Percentiles rank a stretch among this genome's conserved stretches.
These are phyloP conservation scores for Synergus umbraculus DNA, from an alignment of 2,888 invertebrate genomes.

Conservation along the genomic window DNA sequence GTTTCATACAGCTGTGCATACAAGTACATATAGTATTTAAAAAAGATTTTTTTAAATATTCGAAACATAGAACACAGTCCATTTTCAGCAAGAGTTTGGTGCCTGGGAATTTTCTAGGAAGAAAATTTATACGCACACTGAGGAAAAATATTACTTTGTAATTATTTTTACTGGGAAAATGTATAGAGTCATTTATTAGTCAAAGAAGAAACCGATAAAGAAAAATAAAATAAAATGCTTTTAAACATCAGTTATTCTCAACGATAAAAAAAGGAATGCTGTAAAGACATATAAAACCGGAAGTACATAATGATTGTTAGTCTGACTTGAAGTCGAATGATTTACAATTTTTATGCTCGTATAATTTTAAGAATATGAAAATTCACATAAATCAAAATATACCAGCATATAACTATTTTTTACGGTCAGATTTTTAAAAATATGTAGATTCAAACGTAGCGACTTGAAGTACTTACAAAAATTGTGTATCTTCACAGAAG, in stretches of 20 bases:
- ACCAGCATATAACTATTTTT: no score
- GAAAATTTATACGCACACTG: not conserved
- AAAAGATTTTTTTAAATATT: no score
- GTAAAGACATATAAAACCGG: not conserved
- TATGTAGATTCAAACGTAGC: no score
- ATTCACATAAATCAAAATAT: not conserved
- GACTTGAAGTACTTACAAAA: not conserved
- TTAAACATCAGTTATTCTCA: constrained; percentile 4
- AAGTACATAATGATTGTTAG: not conserved
- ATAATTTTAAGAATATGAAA: not conserved
- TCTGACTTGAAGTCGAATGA: not conserved
- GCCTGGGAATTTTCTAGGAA: not conserved
- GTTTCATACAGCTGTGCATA: no score
- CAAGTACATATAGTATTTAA: no score
- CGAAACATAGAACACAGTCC: no score
- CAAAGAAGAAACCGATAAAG: not conserved
- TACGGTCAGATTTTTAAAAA: no score
- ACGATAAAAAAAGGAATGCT: not conserved
- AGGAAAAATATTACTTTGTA: not conserved
- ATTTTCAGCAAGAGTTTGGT: not conserved
- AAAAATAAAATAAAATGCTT: not conserved
- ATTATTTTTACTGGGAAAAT: not conserved
- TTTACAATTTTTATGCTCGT: not conserved
- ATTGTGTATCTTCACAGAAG: not conserved
- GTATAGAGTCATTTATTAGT: no score